Evolutionary conservation across 2,113 vertebrate species (phyloP).

Genomic region (Dasyurus viverrinus): DNA sequence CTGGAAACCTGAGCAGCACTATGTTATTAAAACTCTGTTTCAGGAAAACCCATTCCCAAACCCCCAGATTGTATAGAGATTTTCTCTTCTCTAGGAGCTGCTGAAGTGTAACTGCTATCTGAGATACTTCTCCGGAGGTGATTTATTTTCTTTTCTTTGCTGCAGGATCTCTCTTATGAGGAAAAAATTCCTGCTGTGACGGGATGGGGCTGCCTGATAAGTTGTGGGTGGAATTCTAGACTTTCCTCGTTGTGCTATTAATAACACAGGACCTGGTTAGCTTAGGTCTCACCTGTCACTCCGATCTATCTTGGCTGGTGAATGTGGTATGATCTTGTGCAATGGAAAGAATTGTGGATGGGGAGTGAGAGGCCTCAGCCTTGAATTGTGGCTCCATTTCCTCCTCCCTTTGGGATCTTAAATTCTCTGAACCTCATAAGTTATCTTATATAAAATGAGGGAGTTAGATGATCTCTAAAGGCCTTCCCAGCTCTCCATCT

Average conservation of each 20-base stretch:
- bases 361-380: not conserved
- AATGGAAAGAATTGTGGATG: not conserved
- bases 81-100: slow-evolving; percentile 44
- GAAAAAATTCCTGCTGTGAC: not conserved
- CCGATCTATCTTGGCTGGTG: not conserved
- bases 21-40: slow-evolving; percentile 28
- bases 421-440: not conserved
- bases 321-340: not conserved
- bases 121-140: slow-evolving; percentile 15
- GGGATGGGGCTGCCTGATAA: not conserved
- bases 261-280: not conserved
- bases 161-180: slow-evolving; percentile 4
- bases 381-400: not conserved
- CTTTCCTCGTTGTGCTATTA: not conserved
- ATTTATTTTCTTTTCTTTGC: slow-evolving; percentile 5
- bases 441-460: not conserved
- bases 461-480: not conserved
- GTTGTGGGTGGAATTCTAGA: not conserved
- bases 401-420: not conserved
- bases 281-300: not conserved
- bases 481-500: not conserved
- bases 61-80: not conserved
- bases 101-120: not conserved
- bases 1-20: slow-evolving; percentile 48
- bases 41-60: slow-evolving; percentile 63